Evolutionary conservation across 2,113 vertebrate genomes (phyloP).

Genomic region (Pterocles gutturalis): DNA sequence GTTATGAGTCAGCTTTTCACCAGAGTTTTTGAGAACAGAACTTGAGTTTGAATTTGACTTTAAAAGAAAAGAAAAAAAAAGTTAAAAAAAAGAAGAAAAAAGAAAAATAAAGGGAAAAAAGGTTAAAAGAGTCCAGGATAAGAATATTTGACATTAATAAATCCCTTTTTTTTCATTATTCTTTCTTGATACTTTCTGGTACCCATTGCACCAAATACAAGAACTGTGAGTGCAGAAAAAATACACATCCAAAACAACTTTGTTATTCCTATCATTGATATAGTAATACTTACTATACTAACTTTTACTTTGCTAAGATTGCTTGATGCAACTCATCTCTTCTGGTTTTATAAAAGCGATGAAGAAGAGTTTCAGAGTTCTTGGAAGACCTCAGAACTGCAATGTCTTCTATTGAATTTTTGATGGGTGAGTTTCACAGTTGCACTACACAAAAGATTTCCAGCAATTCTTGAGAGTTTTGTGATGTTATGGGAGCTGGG

Average conservation of each 20-base stretch:
- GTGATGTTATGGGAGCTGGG: not conserved
- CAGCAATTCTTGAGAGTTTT: not conserved
- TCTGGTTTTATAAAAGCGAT: not conserved
- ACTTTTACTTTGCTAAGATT: not conserved
- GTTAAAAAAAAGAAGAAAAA: too few relatives aligned
- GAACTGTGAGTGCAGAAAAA: not conserved
- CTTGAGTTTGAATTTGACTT: not conserved
- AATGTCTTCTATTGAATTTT: not conserved
- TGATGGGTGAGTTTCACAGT: not conserved
- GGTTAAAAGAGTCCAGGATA: not conserved
- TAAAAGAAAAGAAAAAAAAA: rapidly evolving
- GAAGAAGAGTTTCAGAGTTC: not conserved
- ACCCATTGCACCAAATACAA: not conserved
- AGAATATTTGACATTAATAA: not conserved
- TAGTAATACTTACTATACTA: not conserved
- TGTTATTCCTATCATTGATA: rapidly evolving
- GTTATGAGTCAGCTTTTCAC: not conserved
- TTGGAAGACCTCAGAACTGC: not conserved
- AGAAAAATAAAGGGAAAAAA: rapidly evolving
- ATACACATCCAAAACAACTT: not conserved
- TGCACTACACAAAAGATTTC: not conserved
- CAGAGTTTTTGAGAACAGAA: not conserved
- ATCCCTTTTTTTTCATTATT: rapidly evolving
- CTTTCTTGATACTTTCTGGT: not conserved
- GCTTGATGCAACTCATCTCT: not conserved